A percentile compares a stretch with the other conserved stretches of the same genome.
These are phyloP conservation scores for Saccostrea glomerata DNA, from an alignment of 1,140 invertebrate species.

Conservation along the genomic window DNA sequence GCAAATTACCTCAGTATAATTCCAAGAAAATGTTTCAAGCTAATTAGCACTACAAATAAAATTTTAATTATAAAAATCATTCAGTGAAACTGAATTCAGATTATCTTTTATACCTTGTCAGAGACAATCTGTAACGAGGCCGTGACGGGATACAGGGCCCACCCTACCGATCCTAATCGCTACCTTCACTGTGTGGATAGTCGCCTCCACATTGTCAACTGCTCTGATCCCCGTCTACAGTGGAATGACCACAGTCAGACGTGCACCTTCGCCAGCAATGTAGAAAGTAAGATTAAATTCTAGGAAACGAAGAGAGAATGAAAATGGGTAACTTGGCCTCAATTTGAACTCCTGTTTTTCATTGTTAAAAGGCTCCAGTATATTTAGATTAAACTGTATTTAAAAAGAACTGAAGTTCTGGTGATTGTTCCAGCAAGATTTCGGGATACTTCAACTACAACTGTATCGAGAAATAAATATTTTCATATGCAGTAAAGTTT, in stretches of 20 bases:
- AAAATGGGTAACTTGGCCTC: too few species aligned
- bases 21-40: neutral
- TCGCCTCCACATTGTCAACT: conserved; percentile 1
- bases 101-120: neutral
- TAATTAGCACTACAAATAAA: neutral
- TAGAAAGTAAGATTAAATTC: neutral
- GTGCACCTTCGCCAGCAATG: neutral
- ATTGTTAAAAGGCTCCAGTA: neutral
- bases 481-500: too few species aligned
- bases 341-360: neutral
- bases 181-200: conserved; percentile 7
- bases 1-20: too few species aligned
- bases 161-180: neutral
- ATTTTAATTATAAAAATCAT: neutral
- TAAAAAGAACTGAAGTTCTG: neutral
- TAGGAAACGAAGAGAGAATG: neutral
- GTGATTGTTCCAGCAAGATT: neutral
- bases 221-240: neutral
- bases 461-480: too few species aligned
- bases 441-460: neutral
- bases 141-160: neutral
- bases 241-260: conserved; percentile 30
- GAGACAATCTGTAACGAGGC: conserved; percentile 37
- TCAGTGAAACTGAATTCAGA: too few species aligned
- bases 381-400: neutral